Evolutionary conservation across 2,797 vertebrate genomes (phyloP).

Genomic region (Gymnodraco acuticeps): DNA sequence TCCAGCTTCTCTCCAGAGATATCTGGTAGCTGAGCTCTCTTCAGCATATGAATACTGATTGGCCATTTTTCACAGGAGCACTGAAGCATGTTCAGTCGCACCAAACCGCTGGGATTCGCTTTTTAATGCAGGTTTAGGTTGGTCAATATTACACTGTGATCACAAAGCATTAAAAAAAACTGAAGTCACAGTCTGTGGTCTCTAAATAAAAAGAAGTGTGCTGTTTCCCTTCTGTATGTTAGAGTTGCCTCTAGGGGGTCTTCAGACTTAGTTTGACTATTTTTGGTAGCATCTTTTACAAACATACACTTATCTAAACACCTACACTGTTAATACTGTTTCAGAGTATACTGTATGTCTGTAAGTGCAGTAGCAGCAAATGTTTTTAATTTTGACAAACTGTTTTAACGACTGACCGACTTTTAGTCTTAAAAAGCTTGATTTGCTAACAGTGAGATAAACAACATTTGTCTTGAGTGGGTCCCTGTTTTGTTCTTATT

Average conservation of each 20-base stretch:
- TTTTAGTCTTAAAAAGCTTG: neutral
- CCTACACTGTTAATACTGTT: neutral
- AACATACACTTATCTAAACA: neutral
- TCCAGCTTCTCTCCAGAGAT: constrained; percentile 76
- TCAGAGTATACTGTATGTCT: neutral
- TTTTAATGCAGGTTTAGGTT: constrained; percentile 22
- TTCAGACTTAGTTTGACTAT: constrained; percentile 11
- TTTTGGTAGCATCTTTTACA: constrained; percentile 2
- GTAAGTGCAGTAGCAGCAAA: neutral
- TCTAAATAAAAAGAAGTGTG: constrained; percentile 20
- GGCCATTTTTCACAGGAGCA: constrained; percentile 85
- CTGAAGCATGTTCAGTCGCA: constrained; percentile 81
- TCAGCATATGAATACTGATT: constrained; percentile 84
- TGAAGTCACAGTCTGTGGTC: constrained; percentile 32
- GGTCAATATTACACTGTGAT: constrained; percentile 57
- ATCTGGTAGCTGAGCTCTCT: constrained; percentile 72
- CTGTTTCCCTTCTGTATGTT: constrained; percentile 12
- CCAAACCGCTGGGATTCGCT: constrained; percentile 84
- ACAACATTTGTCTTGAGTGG: neutral
- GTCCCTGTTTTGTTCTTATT: neutral
- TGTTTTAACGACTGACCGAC: neutral
- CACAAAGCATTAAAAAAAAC: constrained; percentile 46
- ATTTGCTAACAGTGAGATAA: neutral
- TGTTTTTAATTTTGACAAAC: neutral
- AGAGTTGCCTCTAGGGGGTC: neutral